phyloP scores from a whole-genome alignment of 2,113 vertebrate genomes.

The Labeo catla region DNA sequence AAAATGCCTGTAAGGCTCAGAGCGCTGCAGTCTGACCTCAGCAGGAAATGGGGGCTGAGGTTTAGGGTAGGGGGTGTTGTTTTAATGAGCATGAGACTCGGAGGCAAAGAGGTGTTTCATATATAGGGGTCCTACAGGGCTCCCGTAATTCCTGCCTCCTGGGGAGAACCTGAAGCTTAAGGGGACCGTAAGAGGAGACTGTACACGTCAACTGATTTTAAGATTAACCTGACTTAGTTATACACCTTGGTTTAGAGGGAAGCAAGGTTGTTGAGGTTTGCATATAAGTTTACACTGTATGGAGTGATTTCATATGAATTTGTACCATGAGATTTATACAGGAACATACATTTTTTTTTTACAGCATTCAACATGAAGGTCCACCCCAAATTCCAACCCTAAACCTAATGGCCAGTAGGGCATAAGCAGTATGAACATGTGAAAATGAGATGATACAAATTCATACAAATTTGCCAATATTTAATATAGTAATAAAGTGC shows the following conservation, averaged over 20 bases:
- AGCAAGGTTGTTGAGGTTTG: conserved; percentile 11
- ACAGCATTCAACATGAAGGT: too few relatives aligned
- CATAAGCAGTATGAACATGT: too few relatives aligned
- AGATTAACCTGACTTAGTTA: not conserved
- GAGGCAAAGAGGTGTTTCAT: conserved; percentile 71
- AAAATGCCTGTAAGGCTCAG: conserved; percentile 21
- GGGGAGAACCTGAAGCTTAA: conserved; percentile 65
- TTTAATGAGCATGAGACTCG: conserved; percentile 62
- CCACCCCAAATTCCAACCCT: too few relatives aligned
- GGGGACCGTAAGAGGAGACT: conserved; percentile 58
- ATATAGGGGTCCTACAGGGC: conserved; percentile 68
- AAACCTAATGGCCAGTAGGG: too few relatives aligned
- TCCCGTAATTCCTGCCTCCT: conserved; percentile 63
- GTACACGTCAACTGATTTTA: conserved; percentile 59
- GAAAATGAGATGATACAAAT: too few relatives aligned
- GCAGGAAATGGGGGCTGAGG: conserved; percentile 59
- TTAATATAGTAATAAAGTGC: too few relatives aligned
- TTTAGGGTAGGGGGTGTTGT: conserved; percentile 46
- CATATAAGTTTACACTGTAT: not conserved
- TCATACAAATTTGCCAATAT: too few relatives aligned
- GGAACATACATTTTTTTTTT: too few relatives aligned
- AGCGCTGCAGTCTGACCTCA: conserved; percentile 58
- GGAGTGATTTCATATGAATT: too few relatives aligned
- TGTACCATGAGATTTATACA: too few relatives aligned
- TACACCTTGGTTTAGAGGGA: not conserved